Conservation (phyloP, 1,140 invertebrate species). For the Rhopalosiphum maidis region DNA sequence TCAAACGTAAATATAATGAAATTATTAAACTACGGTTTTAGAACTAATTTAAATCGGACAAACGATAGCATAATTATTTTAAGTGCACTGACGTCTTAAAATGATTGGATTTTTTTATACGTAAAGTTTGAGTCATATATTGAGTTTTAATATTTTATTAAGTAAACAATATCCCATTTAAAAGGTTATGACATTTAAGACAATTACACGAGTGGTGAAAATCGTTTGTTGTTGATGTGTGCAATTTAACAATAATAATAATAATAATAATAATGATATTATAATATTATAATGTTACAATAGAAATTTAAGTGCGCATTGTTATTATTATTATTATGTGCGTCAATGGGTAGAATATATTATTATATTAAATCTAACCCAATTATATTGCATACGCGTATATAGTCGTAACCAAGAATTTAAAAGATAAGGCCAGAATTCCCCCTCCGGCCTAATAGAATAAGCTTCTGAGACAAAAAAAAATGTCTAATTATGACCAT, state of each 20-base stretch:
- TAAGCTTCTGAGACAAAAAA: too few species aligned
- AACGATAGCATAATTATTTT: background rate
- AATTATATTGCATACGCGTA: too few species aligned
- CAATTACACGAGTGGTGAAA: background rate
- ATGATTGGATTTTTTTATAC: background rate
- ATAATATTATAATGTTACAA: background rate
- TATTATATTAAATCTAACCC: too few species aligned
- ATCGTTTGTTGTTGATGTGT: background rate
- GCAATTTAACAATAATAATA: background rate
- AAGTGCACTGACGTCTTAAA: background rate
- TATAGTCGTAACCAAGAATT: too few species aligned
- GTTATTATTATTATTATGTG: background rate
- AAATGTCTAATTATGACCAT: too few species aligned
- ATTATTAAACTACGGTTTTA: background rate
- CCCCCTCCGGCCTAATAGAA: too few species aligned
- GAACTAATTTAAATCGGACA: background rate
- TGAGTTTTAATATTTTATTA: background rate
- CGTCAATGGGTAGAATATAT: too few species aligned
- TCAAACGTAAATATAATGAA: background rate
- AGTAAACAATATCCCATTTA: background rate
- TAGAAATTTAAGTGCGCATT: background rate
- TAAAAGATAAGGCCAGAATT: too few species aligned
- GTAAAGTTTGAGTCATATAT: background rate
- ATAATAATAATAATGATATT: background rate
- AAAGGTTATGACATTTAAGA: background rate